Evolutionary conservation across 2,113 vertebrate genomes (phyloP), one percentile per base, ranked within the genome.

Genomic region (Choloepus hoffmanni): DNA sequence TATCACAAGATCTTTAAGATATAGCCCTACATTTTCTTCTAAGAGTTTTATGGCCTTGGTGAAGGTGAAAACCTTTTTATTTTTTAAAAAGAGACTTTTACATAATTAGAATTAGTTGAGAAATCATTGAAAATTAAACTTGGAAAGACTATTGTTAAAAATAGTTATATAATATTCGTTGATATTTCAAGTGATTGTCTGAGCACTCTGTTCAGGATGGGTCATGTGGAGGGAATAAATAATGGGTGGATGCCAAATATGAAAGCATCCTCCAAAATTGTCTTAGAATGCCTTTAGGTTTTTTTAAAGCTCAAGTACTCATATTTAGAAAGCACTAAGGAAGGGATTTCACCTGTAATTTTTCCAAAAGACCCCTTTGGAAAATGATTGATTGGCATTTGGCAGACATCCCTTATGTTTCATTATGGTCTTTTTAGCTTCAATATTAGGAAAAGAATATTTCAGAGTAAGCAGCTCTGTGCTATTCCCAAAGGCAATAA

Each of bases 351-450:
- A 85, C 85, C 16, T 84, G 14, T 92, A 95, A 89, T 40, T 94
- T 94, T 58, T 78, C 50, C 23, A 73, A 85, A 95, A 96, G 28
- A 81, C 2, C 26, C 40, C 36, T 84, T 88, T 96, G 77, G 40
- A 96, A 96, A 89, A 90, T 96, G 95, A 96, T 74, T 72, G 90
- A 96, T 85, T 95, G 90, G 53, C 81, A 93, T 81, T 96, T 95
- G 89, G 53, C 40, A 92, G 84, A 84, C 24, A 83, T 89, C 36
- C 18, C 90, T 95, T 94, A 62, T 88, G 55, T 63, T 81, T 94
- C 95, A 45, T 85, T 93, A 89, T 53, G 62, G 45, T 86, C 40
- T 88, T 95, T 95, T 96, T 63, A 73, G n/a, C 40, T 77, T 96
- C 33, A 87, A 23, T 48, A 87, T 88, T 92, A 81, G 79, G 19